Evolutionary conservation across 2,888 invertebrate genomes (phyloP).

Genomic region (Polietes domitor): DNA sequence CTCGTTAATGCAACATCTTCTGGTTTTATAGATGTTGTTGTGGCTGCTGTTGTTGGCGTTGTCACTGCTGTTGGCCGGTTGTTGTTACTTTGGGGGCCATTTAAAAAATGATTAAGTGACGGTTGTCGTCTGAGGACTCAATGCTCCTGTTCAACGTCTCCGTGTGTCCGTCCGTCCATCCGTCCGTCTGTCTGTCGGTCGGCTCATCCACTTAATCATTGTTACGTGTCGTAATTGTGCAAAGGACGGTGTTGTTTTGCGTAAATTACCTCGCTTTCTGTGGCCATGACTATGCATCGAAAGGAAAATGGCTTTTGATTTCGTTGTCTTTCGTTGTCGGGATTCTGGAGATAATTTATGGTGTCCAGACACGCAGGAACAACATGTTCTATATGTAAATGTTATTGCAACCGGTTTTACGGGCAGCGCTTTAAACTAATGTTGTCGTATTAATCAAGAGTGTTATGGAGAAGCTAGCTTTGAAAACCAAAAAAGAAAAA

Average conservation of each 20-base stretch:
- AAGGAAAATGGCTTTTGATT: constrained; percentile 44
- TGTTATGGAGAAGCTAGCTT: neutral
- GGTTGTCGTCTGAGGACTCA: constrained; percentile 12
- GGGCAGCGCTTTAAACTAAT: constrained; percentile 2
- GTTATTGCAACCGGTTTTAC: neutral
- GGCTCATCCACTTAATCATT: constrained; percentile 62
- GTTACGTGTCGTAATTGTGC: constrained; percentile 58
- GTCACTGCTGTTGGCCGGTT: neutral
- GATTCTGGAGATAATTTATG: constrained; percentile 30
- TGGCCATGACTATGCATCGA: no score
- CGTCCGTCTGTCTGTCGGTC: neutral
- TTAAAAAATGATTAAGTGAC: constrained; percentile 32
- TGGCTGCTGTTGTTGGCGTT: neutral
- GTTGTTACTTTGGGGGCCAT: neutral
- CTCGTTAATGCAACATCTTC: constrained; percentile 43
- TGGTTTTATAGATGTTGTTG: neutral
- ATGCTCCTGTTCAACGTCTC: neutral
- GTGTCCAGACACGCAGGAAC: constrained; percentile 23
- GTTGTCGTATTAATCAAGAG: constrained; percentile 15
- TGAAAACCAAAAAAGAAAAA: neutral
- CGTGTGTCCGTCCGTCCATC: neutral
- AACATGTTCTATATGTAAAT: neutral
- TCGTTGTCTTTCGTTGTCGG: constrained; percentile 21
- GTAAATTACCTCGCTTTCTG: constrained; percentile 47
- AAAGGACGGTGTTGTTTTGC: constrained; percentile 60